phyloP scores from a whole-genome alignment of 2,113 vertebrate genomes.

The Chaetorhynchus papuensis region DNA sequence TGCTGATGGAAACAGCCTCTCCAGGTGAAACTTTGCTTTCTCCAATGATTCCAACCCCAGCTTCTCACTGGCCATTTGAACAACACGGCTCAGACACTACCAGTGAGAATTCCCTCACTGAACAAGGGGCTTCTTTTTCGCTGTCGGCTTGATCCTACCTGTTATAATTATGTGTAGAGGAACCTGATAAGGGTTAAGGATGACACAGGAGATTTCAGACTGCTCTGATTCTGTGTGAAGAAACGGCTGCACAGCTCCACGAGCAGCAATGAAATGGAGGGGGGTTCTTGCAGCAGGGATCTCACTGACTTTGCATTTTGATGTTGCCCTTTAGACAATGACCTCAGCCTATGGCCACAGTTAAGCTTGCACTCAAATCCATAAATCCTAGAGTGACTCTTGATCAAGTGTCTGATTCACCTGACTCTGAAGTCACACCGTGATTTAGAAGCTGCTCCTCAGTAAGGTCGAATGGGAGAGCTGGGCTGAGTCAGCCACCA shows the following conservation, averaged over 20 bases:
- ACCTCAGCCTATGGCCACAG: neutral
- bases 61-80: neutral
- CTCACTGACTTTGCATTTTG: neutral
- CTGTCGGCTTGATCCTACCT: neutral
- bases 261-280: neutral
- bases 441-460: neutral
- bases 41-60: neutral
- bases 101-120: neutral
- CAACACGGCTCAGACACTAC: neutral
- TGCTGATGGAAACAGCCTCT: neutral
- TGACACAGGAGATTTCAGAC: neutral
- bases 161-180: neutral
- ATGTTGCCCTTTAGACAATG: neutral
- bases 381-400: neutral
- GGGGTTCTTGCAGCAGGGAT: neutral
- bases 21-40: neutral
- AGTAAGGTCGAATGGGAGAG: neutral
- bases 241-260: fast-evolving
- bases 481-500: neutral
- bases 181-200: neutral
- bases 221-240: neutral
- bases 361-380: neutral
- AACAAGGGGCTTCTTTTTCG: neutral
- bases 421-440: neutral
- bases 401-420: neutral